Base-by-base conservation (phyloP, 2,113 vertebrate genomes). In the Agelaius tricolor region DNA sequence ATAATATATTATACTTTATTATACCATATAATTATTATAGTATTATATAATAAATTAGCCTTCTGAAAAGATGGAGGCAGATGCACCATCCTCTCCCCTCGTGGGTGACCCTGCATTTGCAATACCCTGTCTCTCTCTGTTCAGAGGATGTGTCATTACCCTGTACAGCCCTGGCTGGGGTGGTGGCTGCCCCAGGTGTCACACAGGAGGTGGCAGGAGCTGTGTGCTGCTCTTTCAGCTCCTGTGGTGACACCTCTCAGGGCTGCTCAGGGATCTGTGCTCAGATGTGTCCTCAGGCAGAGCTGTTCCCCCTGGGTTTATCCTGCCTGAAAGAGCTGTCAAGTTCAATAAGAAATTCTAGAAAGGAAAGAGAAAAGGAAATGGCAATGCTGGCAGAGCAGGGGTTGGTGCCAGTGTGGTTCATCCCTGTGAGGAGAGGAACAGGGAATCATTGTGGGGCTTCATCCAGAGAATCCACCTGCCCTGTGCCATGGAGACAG, bases 241-340 rank as follows among this genome's bases (percentile, higher is more conserved):
- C 17, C 1, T 0, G 10, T 8, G 21, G 39, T 13, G 84, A 37
- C 7, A 7, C 57, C 55, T 66, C 91, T 28, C 0, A 1, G n/a
- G 49, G 59, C 58, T 65, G 69, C 33, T 61, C 28, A 31, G 28
- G 47, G 73, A 5, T 77, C 71, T 41, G 71, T 52, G 78, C 76
- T 83, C 49, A 3, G 16, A 20, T 10, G 67, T 86, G 80, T 65
- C 90, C 41, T 0, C 24, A 7, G 1, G 2, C 43, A 0, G 19
- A 35, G 67, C 57, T 74, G 65, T 82, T 65, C 31, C 3, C 27
- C 10, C 31, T 13, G 83, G 37, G 52, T 84, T 94, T 51, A 66
- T 94, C 58, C n/a, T 41, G 47, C 27, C 33, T 87, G 90, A 88
- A 84, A 13, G 80, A 77, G 31, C 90, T 95, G 94, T 81, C 68